Conservation (phyloP, 2,797 vertebrate genomes). For the Tolypeutes matacus region DNA sequence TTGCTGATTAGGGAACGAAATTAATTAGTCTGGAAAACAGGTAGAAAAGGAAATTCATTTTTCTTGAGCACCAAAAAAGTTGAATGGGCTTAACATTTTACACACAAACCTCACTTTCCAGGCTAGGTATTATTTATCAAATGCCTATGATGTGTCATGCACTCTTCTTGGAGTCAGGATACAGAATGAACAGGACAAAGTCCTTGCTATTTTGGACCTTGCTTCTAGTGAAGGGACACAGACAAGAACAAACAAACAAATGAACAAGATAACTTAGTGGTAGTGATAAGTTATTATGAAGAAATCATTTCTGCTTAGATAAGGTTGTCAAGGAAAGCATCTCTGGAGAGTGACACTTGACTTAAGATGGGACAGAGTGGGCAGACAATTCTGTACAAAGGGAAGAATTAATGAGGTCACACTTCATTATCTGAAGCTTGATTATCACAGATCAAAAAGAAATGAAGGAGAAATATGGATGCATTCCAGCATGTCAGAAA, state of each 20-base stretch:
- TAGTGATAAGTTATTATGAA: not conserved
- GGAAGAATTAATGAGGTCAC: not conserved
- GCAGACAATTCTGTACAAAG: not conserved
- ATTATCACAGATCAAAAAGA: not conserved
- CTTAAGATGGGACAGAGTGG: not conserved
- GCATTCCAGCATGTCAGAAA: not conserved
- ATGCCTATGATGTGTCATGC: not conserved
- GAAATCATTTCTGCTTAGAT: constrained; percentile 31
- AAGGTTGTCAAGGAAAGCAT: not conserved
- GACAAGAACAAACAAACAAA: constrained; percentile 48
- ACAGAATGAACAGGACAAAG: constrained; percentile 55
- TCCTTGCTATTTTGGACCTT: constrained; percentile 47
- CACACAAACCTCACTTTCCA: not conserved
- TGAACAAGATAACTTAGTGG: constrained; percentile 35
- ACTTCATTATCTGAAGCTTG: constrained; percentile 2
- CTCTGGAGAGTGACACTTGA: constrained; percentile 10
- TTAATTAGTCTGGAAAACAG: not conserved
- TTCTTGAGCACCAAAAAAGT: not conserved
- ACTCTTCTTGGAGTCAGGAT: not conserved
- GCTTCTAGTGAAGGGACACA: constrained; percentile 28
- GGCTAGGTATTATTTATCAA: not conserved
- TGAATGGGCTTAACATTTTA: constrained; percentile 4
- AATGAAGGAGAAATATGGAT: not conserved
- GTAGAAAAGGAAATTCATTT: constrained; percentile 18
- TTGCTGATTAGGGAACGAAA: not conserved